Evolutionary conservation across 2,888 invertebrate species (phyloP), one percentile per base, ranked within the genome.

Genomic region (Alcis repandata): DNA sequence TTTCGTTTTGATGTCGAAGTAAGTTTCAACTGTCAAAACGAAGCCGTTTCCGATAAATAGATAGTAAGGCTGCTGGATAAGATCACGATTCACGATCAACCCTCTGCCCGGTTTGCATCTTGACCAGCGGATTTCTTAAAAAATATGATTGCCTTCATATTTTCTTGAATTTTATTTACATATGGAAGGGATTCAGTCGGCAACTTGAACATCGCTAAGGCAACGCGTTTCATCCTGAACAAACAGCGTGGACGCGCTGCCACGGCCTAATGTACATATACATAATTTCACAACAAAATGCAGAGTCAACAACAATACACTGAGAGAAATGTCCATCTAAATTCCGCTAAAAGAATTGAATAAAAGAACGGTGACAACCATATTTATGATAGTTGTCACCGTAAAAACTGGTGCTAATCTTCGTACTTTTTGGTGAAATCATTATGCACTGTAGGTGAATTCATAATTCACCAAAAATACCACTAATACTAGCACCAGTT

Each of bases 161-260:
- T 33, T 45, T 38, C 27, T 38, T n/a, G 9, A 27, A 53, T 32
- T 19, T 20, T 43, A 27, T 60, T 53, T 46, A 36, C 36, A 6
- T 46, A 27, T 27, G 27, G 33, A 13, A 17, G 13, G 13, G 22
- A 8, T 17, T 45, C 19, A 4, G 10, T 51, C 33, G 19, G 43
- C 19, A 15, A 60, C 38, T 45, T 46, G 38, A 46, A 53, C 40
- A 61, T 54, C 22, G 54, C 48, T 61, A 38, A 15, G 40, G 11
- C 9, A 11, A 15, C 22, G 17, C 41, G 11, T 27, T 61, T 33
- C 32, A 56, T 51, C 62, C 62, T 62, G 49, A 56, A 51, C 56
- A 56, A 62, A 62, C 56, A 54, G 22, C 0, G 13, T 17, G 19
- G 19, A 19, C 36, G 33, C 32, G 43, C 9, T 10, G 32, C 4